Evolutionary conservation across 1,140 invertebrate genomes (phyloP).

Genomic region (Papilio dardanus): DNA sequence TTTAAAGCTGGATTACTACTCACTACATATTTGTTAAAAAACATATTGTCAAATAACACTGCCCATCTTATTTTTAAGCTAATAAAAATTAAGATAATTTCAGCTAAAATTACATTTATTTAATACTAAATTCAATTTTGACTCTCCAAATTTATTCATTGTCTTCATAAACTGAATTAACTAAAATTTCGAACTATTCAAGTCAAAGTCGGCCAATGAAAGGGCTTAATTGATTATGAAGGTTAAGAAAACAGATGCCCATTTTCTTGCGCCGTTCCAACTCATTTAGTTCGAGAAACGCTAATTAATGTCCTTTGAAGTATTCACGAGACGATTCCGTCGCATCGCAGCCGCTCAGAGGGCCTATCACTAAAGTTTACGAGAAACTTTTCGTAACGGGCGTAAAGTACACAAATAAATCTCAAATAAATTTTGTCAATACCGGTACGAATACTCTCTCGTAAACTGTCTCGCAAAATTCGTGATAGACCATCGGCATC

Average conservation of each 20-base stretch:
- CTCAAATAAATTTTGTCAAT: too few species aligned
- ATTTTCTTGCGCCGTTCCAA: slow-evolving; percentile 52
- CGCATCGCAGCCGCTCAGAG: slow-evolving; percentile 47
- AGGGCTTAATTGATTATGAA: slow-evolving; percentile 30
- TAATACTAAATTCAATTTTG: neutral
- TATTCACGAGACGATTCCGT: slow-evolving; percentile 60
- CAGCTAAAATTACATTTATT: neutral
- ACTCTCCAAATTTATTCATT: neutral
- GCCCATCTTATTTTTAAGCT: neutral
- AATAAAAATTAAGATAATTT: neutral
- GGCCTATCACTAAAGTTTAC: too few species aligned
- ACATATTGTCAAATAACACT: too few species aligned
- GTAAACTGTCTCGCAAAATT: too few species aligned
- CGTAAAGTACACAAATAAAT: too few species aligned
- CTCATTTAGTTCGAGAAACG: slow-evolving; percentile 69
- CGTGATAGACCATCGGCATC: too few species aligned
- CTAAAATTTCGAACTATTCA: slow-evolving; percentile 8
- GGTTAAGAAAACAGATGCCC: slow-evolving; percentile 37
- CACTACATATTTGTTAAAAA: neutral
- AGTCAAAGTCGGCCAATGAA: slow-evolving; percentile 27
- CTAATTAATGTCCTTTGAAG: slow-evolving; percentile 72
- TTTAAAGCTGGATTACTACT: neutral
- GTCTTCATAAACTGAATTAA: neutral
- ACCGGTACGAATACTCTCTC: too few species aligned
- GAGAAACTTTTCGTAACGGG: too few species aligned